phyloP scores from a whole-genome alignment of 2,113 vertebrate genomes.

The Bolborhynchus lineola region DNA sequence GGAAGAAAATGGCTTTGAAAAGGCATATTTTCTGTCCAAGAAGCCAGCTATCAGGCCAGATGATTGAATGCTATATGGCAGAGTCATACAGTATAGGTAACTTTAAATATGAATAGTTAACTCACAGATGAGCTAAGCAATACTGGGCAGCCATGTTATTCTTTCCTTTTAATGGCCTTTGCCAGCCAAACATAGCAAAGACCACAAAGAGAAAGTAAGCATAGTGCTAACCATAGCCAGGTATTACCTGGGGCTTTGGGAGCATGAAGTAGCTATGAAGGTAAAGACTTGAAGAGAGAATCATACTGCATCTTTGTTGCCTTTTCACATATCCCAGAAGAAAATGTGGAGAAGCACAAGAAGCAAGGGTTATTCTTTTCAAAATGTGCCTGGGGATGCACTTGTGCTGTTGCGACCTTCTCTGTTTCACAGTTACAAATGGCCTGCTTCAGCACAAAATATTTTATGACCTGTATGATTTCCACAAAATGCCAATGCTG shows the following conservation, averaged over 20 bases:
- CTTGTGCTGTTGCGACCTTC: background rate
- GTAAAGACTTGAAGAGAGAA: background rate
- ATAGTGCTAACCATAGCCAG: background rate
- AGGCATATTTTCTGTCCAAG: background rate
- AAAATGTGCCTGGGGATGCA: background rate
- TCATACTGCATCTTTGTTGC: background rate
- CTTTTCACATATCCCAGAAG: background rate
- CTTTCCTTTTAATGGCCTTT: background rate
- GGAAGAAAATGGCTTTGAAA: background rate
- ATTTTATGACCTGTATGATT: constrained; percentile 7
- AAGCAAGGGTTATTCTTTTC: background rate
- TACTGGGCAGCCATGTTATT: background rate
- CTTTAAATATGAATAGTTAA: background rate
- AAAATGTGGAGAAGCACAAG: background rate
- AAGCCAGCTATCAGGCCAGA: background rate
- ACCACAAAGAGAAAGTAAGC: background rate
- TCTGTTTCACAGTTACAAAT: background rate
- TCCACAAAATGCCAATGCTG: background rate
- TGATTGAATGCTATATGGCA: fast-evolving
- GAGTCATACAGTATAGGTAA: background rate
- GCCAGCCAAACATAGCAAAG: background rate
- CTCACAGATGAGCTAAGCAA: background rate
- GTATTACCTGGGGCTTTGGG: background rate
- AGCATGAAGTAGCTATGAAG: background rate
- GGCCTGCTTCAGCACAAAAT: background rate